These are phyloP conservation scores for Chloropsis cyanopogon DNA, from an alignment of 2,113 vertebrate genomes.

Conservation along the genomic window DNA sequence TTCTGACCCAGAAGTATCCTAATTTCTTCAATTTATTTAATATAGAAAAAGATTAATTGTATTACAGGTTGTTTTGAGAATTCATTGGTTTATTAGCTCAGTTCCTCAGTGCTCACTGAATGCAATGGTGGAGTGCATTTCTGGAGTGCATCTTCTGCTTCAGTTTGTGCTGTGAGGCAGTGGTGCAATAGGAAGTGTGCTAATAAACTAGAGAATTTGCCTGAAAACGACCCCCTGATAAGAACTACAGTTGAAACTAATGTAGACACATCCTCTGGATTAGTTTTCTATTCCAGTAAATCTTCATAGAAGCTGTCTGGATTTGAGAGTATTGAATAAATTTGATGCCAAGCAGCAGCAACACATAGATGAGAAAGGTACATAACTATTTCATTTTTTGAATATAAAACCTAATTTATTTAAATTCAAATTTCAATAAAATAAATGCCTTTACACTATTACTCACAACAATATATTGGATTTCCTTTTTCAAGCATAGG, in stretches of 20 bases:
- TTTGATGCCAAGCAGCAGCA: not conserved
- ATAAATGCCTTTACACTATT: not conserved
- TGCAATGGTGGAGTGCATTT: not conserved
- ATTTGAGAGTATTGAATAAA: not conserved
- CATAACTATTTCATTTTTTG: not conserved
- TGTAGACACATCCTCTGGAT: not conserved
- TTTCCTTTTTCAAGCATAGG: not conserved
- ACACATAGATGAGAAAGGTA: not conserved
- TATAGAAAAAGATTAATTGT: not conserved
- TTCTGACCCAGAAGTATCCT: not conserved
- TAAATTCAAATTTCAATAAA: not conserved
- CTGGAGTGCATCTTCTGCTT: not conserved
- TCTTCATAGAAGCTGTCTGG: not conserved
- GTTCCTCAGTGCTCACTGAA: not conserved
- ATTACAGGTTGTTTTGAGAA: not conserved
- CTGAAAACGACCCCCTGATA: not conserved
- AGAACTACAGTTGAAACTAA: not conserved
- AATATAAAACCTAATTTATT: not conserved
- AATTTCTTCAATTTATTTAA: not conserved
- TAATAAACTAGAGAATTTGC: not conserved
- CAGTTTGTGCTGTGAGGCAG: not conserved
- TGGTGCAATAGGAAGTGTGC: not conserved
- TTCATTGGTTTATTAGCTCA: not conserved
- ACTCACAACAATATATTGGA: not conserved
- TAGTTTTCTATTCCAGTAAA: not conserved